A percentile compares a stretch with the other conserved stretches of the same genome.
phyloP scores from a whole-genome alignment of 2,113 vertebrate genomes.

The Ictalurus punctatus region DNA sequence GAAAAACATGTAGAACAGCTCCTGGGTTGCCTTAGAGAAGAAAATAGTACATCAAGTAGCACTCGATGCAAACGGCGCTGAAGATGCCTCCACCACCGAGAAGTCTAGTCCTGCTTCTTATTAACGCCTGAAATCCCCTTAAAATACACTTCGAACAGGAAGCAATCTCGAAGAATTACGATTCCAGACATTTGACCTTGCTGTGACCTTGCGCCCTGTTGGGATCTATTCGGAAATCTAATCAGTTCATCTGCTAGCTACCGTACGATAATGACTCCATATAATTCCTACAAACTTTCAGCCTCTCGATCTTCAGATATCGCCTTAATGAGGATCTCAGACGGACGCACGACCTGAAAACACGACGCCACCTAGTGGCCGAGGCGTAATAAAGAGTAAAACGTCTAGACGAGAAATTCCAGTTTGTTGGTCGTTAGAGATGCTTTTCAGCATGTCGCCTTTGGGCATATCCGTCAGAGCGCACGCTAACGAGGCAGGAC shows the following conservation, averaged over 20 bases:
- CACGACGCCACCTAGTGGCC: neutral
- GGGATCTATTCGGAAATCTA: neutral
- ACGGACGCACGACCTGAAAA: neutral
- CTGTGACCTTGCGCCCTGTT: neutral
- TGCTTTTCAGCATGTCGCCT: neutral
- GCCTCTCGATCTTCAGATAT: neutral
- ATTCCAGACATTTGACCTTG: neutral
- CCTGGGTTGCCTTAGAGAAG: no score
- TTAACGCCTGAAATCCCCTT: neutral
- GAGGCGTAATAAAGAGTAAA: neutral
- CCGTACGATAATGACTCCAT: neutral
- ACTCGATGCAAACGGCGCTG: neutral
- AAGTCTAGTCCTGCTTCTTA: neutral
- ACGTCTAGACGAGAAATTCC: neutral
- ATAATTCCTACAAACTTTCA: neutral
- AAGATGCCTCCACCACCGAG: neutral
- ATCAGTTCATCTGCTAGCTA: neutral
- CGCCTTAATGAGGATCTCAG: neutral
- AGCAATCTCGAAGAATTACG: neutral
- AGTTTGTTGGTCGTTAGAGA: neutral
- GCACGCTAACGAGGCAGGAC: conserved; percentile 14
- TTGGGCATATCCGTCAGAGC: neutral
- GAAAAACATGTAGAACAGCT: neutral
- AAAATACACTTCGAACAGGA: neutral
- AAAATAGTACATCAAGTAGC: neutral